Evolutionary conservation across 1,140 invertebrate species (phyloP).

Genomic region (Prorops nasuta): DNA sequence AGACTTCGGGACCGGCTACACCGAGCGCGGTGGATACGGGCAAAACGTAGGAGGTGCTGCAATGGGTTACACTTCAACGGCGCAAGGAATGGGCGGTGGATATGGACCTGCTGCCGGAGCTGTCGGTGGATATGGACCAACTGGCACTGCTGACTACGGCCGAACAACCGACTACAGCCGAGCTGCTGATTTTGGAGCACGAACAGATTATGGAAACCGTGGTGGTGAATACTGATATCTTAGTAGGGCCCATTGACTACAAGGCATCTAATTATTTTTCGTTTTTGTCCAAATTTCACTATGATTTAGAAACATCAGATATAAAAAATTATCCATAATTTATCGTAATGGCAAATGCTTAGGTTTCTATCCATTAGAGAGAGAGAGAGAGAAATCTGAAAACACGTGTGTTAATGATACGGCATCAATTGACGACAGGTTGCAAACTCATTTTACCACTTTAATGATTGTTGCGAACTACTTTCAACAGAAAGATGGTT

Average conservation of each 20-base stretch:
- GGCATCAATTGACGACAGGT: too few species aligned
- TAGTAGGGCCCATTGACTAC: not conserved
- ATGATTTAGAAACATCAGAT: too few species aligned
- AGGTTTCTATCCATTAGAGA: too few species aligned
- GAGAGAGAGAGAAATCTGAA: too few species aligned
- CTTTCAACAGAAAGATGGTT: too few species aligned
- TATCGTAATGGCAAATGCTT: too few species aligned
- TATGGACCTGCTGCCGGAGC: slow-evolving; percentile 46
- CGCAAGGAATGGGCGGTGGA: slow-evolving; percentile 46
- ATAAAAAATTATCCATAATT: too few species aligned
- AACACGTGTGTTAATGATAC: too few species aligned
- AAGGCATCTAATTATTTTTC: too few species aligned
- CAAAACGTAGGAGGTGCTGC: slow-evolving; percentile 45
- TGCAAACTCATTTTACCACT: too few species aligned
- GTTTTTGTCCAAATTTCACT: too few species aligned
- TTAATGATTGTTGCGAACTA: too few species aligned
- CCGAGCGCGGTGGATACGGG: slow-evolving; percentile 47
- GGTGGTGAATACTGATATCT: slow-evolving; percentile 22
- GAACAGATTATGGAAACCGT: slow-evolving; percentile 47
- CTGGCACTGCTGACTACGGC: slow-evolving; percentile 47
- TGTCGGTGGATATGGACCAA: slow-evolving; percentile 47
- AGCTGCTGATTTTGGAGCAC: slow-evolving; percentile 44
- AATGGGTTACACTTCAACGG: slow-evolving; percentile 50
- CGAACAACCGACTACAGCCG: slow-evolving; percentile 45
- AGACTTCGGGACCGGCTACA: slow-evolving; percentile 39